Conservation (phyloP, 2,113 vertebrate species). For the Scolopax mira region DNA sequence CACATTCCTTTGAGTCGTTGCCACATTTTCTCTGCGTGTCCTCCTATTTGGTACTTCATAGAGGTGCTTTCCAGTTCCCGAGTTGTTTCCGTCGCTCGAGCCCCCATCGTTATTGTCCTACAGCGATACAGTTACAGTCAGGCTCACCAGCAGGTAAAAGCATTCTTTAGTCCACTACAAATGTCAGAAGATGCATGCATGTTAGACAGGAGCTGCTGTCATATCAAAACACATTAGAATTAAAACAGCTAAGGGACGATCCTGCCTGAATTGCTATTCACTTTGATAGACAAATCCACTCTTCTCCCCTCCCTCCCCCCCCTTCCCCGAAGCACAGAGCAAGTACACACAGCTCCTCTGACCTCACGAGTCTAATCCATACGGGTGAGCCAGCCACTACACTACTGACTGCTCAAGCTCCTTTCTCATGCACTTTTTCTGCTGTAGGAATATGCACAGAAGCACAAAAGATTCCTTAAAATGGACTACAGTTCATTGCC, state of each 20-base stretch:
- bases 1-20: slow-evolving; percentile 84
- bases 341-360: slow-evolving; percentile 71
- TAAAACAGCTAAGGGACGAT: slow-evolving; percentile 58
- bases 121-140: slow-evolving; percentile 72
- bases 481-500: slow-evolving; percentile 64
- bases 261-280: slow-evolving; percentile 64
- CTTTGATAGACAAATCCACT: slow-evolving; percentile 65
- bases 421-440: slow-evolving; percentile 62
- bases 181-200: slow-evolving; percentile 51
- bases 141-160: slow-evolving; percentile 66
- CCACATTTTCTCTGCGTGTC: slow-evolving; percentile 83
- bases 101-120: slow-evolving; percentile 77
- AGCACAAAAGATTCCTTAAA: slow-evolving; percentile 71
- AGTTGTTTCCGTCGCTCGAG: slow-evolving; percentile 70
- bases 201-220: slow-evolving; percentile 59
- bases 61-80: slow-evolving; percentile 73
- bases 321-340: slow-evolving; percentile 53
- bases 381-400: slow-evolving; percentile 66
- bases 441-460: slow-evolving; percentile 44
- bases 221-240: slow-evolving; percentile 60
- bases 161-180: slow-evolving; percentile 69
- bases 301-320: slow-evolving; percentile 26
- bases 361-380: slow-evolving; percentile 71
- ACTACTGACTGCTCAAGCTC: slow-evolving; percentile 58
- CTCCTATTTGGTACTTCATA: slow-evolving; percentile 78